Evolutionary conservation across 2,888 invertebrate genomes (phyloP), one percentile per base, ranked within the genome.

Genomic region (Chouioia cunea): DNA sequence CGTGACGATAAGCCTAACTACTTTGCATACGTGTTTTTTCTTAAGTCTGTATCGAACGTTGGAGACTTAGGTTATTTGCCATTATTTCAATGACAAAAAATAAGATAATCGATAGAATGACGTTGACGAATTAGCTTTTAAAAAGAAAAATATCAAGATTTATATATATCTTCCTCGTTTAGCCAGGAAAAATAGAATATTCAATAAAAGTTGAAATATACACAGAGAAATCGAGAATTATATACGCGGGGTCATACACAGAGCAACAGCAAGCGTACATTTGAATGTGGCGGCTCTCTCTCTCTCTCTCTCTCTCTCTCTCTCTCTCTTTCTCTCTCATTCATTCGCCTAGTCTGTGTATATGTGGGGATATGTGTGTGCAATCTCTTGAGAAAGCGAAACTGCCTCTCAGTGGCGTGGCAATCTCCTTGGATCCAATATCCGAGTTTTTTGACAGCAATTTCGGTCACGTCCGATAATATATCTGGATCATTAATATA

Each of bases 401-500:
- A 66, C 76, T 54, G 14, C 20, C n/a, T 54, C 54, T 54, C 54
- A 36, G n/a, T 53, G 76, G 80, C 80, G 82, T 84, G 81, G 82
- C 84, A 84, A 85, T 85, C 84, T 84, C 80, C 81, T 83, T 83
- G 84, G 83, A 85, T 85, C 84, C 85, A 85, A 85, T 85, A 85
- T 85, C 85, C 85, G 85, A 85, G 82, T 85, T 85, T 85, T 85
- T 85, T 85, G 85, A 85, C 85, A 85, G 85, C 85, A 85, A 85
- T 85, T 85, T 85, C 85, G 85, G 85, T 85, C 85, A 85, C 85
- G 85, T 85, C 85, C 85, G 85, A 85, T 85, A 85, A 85, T 85
- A 85, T 85, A 85, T 85, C 84, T 84, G 85, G 85, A 85, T 85
- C 85, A 85, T 85, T 85, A 85, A 85, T 85, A 85, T 85, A 85